These are phyloP conservation scores for Aquatica leii DNA, from an alignment of 2,888 invertebrate species.

Conservation along the genomic window DNA sequence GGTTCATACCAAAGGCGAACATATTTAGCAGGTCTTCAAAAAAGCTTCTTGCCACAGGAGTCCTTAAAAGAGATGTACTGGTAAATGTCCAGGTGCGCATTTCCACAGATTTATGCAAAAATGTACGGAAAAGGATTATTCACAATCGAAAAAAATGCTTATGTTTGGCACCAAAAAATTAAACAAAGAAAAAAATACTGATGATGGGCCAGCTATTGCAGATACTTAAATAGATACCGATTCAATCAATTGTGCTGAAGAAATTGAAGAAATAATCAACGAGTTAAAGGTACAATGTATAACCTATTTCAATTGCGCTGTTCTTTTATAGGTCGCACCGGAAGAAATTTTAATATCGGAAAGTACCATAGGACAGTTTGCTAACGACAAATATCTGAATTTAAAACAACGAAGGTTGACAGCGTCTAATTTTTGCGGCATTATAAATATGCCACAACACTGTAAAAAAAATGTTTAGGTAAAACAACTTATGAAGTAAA, in stretches of 20 bases:
- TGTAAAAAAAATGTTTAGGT: neutral
- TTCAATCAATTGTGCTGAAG: too few species aligned
- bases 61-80: neutral
- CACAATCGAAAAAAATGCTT: neutral
- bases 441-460: neutral
- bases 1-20: neutral
- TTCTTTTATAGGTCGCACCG: neutral
- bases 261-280: neutral
- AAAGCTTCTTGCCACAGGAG: neutral
- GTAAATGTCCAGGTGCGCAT: neutral
- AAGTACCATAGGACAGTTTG: neutral
- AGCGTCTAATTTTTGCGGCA: too few species aligned
- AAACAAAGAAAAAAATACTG: neutral
- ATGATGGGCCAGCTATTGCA: neutral
- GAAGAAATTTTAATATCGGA: neutral
- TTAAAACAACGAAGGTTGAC: neutral
- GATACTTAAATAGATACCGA: neutral
- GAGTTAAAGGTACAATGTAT: neutral
- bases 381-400: neutral
- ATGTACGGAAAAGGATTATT: neutral
- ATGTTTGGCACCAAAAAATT: neutral
- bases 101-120: neutral
- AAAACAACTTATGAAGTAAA: neutral
- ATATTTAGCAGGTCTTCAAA: neutral
- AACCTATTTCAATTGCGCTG: neutral